Evolutionary conservation across 92 coral and sea anemone species (phyloP), one percentile per base, ranked within the genome.

Genomic region (Phenganax stokvisi): DNA sequence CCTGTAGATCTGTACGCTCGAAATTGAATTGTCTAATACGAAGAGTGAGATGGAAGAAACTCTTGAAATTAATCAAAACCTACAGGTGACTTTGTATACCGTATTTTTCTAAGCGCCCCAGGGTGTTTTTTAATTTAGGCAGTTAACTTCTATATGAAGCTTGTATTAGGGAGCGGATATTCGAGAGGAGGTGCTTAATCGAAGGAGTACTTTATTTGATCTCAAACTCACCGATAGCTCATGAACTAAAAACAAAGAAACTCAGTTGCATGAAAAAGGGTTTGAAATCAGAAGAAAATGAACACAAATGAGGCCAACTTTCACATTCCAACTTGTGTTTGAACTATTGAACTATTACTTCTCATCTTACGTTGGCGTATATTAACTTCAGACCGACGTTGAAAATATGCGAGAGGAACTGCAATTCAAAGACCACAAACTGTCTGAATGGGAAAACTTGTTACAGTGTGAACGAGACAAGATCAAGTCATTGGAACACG

Each of bases 391-490:
- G 98, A 87, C 92, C 54, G 98, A 94, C 52, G 91, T 86, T 56
- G 97, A 94, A 74, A 94, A 97, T 6, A 84, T 94, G n/a, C 88
- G 94, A 55, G 98, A 92, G 57, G 98, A 94, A 58, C 83, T 94
- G 30, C 91, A 92, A 76, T 94, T 94, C 84, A 92, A 92, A 67
- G 89, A 92, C 72, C 98, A 94, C 87, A 92, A 94, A 84, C 87
- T 85, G 31, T 89, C 91, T 0, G 90, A 94, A 84, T 92, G 91
- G 80, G 98, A 94, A 75, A 85, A 84, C 17, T 76, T 94, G 90
- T 81, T 94, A 15, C 90, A 89, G 67, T 72, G 75, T 8, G 98
- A 94, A 81, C 85, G 97, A 51, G 92, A 91, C 11, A 85, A 92
- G 30, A 47, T 90, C 52, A 88, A 91, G 82, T 91, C 89, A 53